Evolutionary conservation across 1,140 invertebrate genomes (phyloP), one percentile per base, ranked within the genome.

Genomic region (Hormaphis cornu): DNA sequence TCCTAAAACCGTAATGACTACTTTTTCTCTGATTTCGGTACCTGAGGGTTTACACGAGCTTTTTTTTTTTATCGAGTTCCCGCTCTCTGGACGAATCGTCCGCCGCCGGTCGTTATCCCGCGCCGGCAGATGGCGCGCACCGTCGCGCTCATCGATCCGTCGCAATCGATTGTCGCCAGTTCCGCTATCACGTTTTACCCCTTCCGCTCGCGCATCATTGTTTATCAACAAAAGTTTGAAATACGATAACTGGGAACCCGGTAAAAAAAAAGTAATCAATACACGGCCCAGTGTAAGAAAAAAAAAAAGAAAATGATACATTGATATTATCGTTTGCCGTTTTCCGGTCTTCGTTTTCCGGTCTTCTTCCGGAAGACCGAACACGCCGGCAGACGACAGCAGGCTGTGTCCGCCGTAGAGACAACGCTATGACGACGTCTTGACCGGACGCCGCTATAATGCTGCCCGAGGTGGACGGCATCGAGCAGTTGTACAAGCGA

Each of bases 231-330:
- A 18, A 20, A 48, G 18, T 66, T 66, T 66, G 42, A 48, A 66
- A 66, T 66, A 44, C 58, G 58, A 61, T 61, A 61, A 66, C 61
- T 30, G 28, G 42, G 61, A 66, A 66, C 61, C 61, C 61, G 61
- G 61, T 46, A 66, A 66, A 66, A 44, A 66, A 66, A 66, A 44
- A 66, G 30, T n/a, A 66, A 66, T 66, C 61, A 46, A 66, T 66
- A 66, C 42, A 2, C 18, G n/a, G n/a, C n/a, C n/a, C n/a, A n/a
- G n/a, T n/a, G n/a, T n/a, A n/a, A n/a, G n/a, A 14, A 28, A 16
- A 16, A 46, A 14, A 20, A 30, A 18, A 33, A 10, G 6, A 30
- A 48, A 28, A 30, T 16, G 14, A 18, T 10, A 14, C 26, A 8
- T 24, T 16, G 6, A 7, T 50, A 7, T 22, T 18, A 20, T 8